phyloP scores from a whole-genome alignment of 2,888 invertebrate species.

The Spodoptera littoralis region DNA sequence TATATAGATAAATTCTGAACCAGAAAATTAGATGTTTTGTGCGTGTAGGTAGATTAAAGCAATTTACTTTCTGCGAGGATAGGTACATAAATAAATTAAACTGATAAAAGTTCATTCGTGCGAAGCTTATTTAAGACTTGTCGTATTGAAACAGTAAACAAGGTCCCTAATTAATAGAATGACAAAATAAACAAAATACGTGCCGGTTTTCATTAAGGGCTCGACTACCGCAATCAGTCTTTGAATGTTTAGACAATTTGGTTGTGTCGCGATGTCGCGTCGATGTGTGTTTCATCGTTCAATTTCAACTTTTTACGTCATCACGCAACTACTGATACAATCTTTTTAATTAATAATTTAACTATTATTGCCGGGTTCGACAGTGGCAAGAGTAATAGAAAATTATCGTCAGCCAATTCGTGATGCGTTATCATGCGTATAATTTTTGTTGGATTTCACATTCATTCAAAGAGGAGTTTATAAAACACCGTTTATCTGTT shows the following conservation, averaged over 20 bases:
- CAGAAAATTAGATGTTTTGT: conserved; percentile 45
- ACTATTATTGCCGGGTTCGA: too few species aligned
- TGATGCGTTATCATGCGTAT: too few species aligned
- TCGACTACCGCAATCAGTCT: conserved; percentile 61
- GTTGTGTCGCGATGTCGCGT: conserved; percentile 15
- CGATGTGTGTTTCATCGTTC: conserved; percentile 11
- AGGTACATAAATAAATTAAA: conserved; percentile 72
- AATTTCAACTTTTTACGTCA: conserved; percentile 5
- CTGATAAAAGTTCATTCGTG: conserved; percentile 77
- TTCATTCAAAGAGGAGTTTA: not conserved
- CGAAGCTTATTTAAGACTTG: conserved; percentile 74
- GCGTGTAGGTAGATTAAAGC: conserved; percentile 54
- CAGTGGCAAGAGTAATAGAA: not conserved
- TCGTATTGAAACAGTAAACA: conserved; percentile 78
- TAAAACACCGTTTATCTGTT: not conserved
- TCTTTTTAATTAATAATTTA: too few species aligned
- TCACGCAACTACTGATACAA: too few species aligned
- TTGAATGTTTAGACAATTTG: conserved; percentile 42
- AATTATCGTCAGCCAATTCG: not conserved
- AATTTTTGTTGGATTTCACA: too few species aligned
- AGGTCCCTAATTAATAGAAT: conserved; percentile 77
- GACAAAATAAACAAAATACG: conserved; percentile 75
- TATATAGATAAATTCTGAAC: conserved; percentile 36
- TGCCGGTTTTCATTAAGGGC: conserved; percentile 66
- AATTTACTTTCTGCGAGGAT: conserved; percentile 66